phyloP scores from a whole-genome alignment of 2,113 vertebrate genomes.

The Podocnemis expansa region DNA sequence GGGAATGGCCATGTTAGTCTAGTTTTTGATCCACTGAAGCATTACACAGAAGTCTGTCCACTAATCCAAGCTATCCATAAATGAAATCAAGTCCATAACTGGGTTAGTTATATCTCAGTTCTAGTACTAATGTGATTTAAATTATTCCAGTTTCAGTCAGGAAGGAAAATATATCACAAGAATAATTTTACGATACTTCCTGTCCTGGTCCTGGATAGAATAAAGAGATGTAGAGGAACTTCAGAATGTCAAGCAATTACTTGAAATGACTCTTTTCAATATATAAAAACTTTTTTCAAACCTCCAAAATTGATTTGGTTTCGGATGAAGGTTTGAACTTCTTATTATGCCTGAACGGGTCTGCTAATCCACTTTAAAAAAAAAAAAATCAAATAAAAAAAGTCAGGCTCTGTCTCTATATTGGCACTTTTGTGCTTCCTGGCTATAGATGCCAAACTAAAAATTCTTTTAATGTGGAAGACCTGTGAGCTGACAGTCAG shows the following conservation, averaged over 20 bases:
- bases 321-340: neutral
- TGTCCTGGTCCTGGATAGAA: neutral
- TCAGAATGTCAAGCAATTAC: neutral
- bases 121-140: neutral
- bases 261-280: too few species aligned
- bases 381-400: too few species aligned
- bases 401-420: too few species aligned
- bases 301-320: neutral
- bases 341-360: too few species aligned
- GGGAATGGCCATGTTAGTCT: too few species aligned
- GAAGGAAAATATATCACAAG: neutral
- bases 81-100: neutral
- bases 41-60: neutral
- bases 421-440: too few species aligned
- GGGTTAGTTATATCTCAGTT: neutral
- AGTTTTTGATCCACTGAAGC: neutral
- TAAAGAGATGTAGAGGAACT: neutral
- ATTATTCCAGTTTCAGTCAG: neutral
- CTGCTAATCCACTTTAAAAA: too few species aligned
- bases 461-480: neutral
- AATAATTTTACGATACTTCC: too few species aligned
- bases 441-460: neutral
- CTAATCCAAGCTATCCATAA: neutral
- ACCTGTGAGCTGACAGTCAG: neutral
- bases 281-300: neutral